These are phyloP conservation scores for Triplophysa dalaica DNA, from an alignment of 2,113 vertebrate genomes.

Conservation along the genomic window DNA sequence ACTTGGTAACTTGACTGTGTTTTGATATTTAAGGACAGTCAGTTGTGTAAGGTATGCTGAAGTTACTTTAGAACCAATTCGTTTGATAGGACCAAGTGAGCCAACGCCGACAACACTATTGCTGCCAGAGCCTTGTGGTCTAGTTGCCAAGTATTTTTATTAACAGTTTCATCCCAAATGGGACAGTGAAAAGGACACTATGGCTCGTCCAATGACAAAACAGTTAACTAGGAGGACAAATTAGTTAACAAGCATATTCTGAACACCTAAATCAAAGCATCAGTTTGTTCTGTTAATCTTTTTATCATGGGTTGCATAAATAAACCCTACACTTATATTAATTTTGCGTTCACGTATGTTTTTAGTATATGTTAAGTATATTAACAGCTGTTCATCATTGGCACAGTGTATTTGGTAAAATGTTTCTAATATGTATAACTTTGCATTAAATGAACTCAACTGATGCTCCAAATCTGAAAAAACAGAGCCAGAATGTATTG, in stretches of 20 bases:
- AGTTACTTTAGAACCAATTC: slow-evolving; percentile 32
- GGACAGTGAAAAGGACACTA: slow-evolving; percentile 38
- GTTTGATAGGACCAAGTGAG: slow-evolving; percentile 52
- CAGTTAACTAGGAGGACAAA: background rate
- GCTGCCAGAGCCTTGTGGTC: slow-evolving; percentile 50
- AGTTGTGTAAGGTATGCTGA: slow-evolving; percentile 3
- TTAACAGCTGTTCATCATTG: no score
- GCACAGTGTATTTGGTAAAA: no score
- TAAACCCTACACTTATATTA: background rate
- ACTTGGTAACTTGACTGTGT: background rate
- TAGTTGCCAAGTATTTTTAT: slow-evolving; percentile 40
- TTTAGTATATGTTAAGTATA: no score
- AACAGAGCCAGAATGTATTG: background rate
- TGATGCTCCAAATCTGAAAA: background rate
- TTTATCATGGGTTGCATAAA: background rate
- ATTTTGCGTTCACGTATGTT: no score
- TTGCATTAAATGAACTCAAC: no score
- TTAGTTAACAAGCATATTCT: slow-evolving; percentile 5
- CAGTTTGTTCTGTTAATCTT: background rate
- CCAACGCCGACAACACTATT: slow-evolving; percentile 54
- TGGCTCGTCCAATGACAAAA: background rate
- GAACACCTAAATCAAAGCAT: background rate
- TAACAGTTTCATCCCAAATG: slow-evolving; percentile 44
- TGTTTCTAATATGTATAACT: no score
- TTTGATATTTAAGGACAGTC: slow-evolving; percentile 33